Evolutionary conservation across 1,140 invertebrate genomes (phyloP), one percentile per base, ranked within the genome.

Genomic region (Neodiprion lecontei): DNA sequence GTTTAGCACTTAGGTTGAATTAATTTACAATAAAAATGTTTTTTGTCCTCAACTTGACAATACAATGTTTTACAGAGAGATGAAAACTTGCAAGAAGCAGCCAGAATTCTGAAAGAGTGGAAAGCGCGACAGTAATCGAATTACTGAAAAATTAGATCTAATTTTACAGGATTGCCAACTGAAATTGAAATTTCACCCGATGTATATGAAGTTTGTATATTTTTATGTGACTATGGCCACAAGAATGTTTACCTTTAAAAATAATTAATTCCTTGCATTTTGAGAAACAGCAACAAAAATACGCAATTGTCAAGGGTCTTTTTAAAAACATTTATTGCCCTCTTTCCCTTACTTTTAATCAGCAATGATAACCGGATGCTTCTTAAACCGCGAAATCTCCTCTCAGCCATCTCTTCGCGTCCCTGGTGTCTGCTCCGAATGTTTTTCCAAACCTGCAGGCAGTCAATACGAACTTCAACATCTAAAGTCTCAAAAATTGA

Each of bases 31-130:
- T 61, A 69, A 80, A 23, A 69, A 76, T 78, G 67, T 69, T 74
- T 65, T 48, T 74, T 77, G 28, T 40, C 28, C 1, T 40, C 5
- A 40, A 40, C 28, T 40, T 40, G 5, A 3, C 28, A 40, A 40
- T 72, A 76, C 47, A 72, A 75, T 77, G 72, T 8, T 84, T 90
- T 90, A 48, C 87, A 94, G 91, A 92, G 94, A 88, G 94, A 96
- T 84, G 92, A 94, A 85, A 95, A 94, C 82, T 86, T 96, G 9
- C 84, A 93, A 80, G 90, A 93, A 83, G 93, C 93, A 53, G 91
- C 90, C 47, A 87, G 93, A 74, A 91, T 93, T 76, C 87, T 94
- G 9, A 81, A 85, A 49, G 89, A 90, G 77, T 93, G 92, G 92
- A 92, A 91, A 77, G 82, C 84, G 7, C n/a, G 81, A 61, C 53